Percentiles rank a stretch among this genome's conserved stretches.
These are phyloP conservation scores for Trematomus loennbergii DNA, from an alignment of 2,113 vertebrate species.

Conservation along the genomic window DNA sequence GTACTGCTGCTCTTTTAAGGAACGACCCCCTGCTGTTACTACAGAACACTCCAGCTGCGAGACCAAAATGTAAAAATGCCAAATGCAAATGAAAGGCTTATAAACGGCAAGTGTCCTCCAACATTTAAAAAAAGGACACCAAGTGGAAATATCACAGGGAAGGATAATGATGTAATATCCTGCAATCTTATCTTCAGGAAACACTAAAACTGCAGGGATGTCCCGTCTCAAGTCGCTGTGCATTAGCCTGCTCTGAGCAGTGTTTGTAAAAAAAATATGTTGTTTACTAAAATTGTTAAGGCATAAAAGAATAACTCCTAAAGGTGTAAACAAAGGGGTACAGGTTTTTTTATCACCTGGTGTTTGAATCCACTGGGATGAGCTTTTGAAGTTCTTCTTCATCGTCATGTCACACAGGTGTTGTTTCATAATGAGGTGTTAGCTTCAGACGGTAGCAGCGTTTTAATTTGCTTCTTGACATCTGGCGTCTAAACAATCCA, in stretches of 20 bases:
- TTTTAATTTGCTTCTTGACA: constrained; percentile 26
- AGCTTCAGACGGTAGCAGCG: neutral
- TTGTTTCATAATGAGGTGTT: constrained; percentile 31
- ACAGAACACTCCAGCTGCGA: constrained; percentile 25
- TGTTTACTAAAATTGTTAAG: constrained; percentile 25
- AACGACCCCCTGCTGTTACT: neutral
- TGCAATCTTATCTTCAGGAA: constrained; percentile 58
- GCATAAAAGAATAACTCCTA: neutral
- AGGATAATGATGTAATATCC: constrained; percentile 48
- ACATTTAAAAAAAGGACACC: constrained; percentile 33
- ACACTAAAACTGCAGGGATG: constrained; percentile 45
- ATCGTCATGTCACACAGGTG: neutral
- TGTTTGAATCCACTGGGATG: constrained; percentile 4
- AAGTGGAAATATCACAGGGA: constrained; percentile 28
- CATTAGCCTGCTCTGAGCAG: constrained; percentile 2
- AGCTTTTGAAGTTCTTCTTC: constrained; percentile 5
- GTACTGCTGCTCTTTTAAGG: neutral
- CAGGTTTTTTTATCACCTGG: neutral
- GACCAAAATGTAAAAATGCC: constrained; percentile 23
- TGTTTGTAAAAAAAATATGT: neutral
- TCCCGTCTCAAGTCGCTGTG: neutral
- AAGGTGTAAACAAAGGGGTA: constrained; percentile 1
- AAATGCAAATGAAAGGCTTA: constrained; percentile 50
- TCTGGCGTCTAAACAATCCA: neutral
- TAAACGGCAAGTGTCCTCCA: constrained; percentile 33